Percentiles rank a stretch among this genome's conserved stretches.
Conservation (phyloP, 2,797 vertebrate genomes). For the Delichon dasypus region DNA sequence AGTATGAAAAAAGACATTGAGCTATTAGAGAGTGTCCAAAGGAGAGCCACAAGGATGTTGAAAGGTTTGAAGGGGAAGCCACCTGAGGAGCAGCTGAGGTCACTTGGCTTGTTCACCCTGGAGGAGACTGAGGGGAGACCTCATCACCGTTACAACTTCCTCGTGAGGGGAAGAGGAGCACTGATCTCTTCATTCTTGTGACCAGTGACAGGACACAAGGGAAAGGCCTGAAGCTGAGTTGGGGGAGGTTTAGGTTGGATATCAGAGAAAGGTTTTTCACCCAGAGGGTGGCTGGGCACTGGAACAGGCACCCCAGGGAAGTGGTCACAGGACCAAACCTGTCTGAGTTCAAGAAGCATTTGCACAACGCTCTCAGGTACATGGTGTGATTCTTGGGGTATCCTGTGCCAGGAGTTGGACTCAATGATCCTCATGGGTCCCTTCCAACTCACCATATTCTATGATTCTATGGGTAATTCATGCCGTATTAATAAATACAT, state of each 20-base stretch:
- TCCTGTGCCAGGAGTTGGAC: not conserved
- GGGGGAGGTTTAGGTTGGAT: not conserved
- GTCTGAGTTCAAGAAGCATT: not conserved
- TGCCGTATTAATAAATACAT: not conserved
- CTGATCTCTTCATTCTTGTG: not conserved
- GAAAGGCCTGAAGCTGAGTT: not conserved
- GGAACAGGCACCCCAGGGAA: not conserved
- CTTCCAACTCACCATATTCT: not conserved
- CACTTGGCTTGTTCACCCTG: not conserved
- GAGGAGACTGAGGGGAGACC: not conserved
- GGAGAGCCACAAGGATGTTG: not conserved
- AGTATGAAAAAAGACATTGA: not conserved
- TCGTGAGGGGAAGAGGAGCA: not conserved
- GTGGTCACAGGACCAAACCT: not conserved
- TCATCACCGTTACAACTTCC: accelerated
- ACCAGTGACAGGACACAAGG: accelerated
- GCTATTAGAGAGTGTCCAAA: not conserved
- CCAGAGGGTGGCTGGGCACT: accelerated
- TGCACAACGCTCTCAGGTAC: not conserved
- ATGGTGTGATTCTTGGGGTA: not conserved
- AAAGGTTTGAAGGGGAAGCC: not conserved
- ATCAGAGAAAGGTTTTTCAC: not conserved
- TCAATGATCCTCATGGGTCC: not conserved
- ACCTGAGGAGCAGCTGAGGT: accelerated
- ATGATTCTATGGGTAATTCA: not conserved